Percentiles rank a stretch among this genome's conserved stretches.
Evolutionary conservation across 2,888 invertebrate genomes (phyloP).

Genomic region (Lasioglossum leucozonium): DNA sequence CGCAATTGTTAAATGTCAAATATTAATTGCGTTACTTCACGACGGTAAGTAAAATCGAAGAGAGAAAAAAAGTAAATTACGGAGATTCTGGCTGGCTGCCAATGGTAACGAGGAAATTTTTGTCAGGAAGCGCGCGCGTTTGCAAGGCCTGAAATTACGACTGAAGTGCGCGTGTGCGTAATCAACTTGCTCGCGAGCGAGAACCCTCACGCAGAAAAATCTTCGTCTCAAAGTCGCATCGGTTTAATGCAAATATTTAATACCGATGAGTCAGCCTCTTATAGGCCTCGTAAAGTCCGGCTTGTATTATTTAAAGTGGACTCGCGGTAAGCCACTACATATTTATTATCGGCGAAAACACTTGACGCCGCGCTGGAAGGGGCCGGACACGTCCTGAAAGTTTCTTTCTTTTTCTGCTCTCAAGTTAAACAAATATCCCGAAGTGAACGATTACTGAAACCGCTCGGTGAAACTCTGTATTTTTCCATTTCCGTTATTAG

Average conservation of each 20-base stretch:
- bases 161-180: not conserved
- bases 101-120: no score
- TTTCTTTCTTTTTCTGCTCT: not conserved
- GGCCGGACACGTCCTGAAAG: not conserved
- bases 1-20: not conserved
- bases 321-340: not conserved
- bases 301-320: conserved; percentile 20
- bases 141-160: not conserved
- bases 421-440: conserved; percentile 35
- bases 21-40: not conserved
- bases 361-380: conserved; percentile 19
- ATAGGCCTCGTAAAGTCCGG: not conserved
- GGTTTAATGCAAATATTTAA: conserved; percentile 46
- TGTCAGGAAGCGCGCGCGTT: no score
- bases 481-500: conserved; percentile 39
- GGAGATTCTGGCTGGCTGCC: no score
- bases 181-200: not conserved
- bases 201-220: not conserved
- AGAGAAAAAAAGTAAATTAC: no score
- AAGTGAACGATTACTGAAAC: conserved; percentile 23
- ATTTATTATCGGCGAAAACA: conserved; percentile 37
- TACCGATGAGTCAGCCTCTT: conserved; percentile 17
- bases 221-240: not conserved
- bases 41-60: no score
- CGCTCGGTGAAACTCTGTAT: conserved; percentile 38